A percentile compares a stretch with the other conserved stretches of the same genome.
Evolutionary conservation across 2,113 vertebrate genomes (phyloP).

Genomic region (Sceloporus undulatus): DNA sequence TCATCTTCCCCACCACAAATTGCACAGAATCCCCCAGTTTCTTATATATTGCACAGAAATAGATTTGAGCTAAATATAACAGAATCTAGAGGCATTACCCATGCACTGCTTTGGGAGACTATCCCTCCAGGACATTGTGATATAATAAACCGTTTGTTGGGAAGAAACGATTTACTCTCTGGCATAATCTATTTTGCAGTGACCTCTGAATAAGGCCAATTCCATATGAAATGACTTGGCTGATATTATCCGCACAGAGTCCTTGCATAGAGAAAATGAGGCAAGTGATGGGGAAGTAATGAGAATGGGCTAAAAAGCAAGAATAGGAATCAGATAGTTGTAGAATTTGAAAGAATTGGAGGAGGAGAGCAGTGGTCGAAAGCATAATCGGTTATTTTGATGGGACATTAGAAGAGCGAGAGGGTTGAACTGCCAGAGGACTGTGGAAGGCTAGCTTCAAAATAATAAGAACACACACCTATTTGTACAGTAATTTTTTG

Average conservation of each 20-base stretch:
- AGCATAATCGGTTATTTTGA: background rate
- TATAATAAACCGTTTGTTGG: fast-evolving
- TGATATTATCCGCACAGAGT: background rate
- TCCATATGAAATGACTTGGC: background rate
- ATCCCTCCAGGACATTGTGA: fast-evolving
- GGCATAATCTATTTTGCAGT: fast-evolving
- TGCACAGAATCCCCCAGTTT: too few species aligned
- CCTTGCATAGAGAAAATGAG: fast-evolving
- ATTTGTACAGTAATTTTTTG: too few species aligned
- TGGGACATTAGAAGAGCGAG: too few species aligned
- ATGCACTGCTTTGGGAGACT: fast-evolving
- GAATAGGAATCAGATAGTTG: background rate
- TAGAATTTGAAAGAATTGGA: background rate
- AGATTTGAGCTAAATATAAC: background rate
- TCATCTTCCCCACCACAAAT: background rate
- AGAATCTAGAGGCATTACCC: fast-evolving
- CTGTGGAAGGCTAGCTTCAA: too few species aligned
- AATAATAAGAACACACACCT: too few species aligned
- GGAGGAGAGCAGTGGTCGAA: background rate
- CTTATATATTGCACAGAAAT: background rate
- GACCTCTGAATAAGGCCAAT: background rate
- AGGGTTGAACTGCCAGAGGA: background rate
- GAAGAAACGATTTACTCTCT: background rate
- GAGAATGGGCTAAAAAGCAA: background rate
- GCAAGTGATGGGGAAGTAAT: background rate